Evolutionary conservation across 2,888 invertebrate species (phyloP), one percentile per base, ranked within the genome.

Genomic region (Drosophila tanythrix): DNA sequence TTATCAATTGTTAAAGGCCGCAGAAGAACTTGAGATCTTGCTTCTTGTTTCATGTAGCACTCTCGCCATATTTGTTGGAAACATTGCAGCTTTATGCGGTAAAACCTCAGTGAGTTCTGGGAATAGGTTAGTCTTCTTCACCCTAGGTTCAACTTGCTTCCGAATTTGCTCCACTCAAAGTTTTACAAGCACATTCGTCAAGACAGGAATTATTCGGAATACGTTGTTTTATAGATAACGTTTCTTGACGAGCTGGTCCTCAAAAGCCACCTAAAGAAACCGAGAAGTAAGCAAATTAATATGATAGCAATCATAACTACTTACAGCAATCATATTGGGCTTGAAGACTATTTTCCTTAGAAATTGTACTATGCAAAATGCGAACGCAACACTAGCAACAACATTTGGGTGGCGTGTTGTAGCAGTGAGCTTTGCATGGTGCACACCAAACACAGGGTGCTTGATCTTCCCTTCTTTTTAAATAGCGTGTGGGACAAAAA

Each of bases 391-490:
- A 21, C 31, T 68, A 68, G 51, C 68, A 68, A 31, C 74, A 57
- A 11, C 43, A 29, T 36, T 62, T 52, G 31, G 69, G 15, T 29
- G 51, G 50, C 2, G 52, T 60, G 36, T 60, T 60, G 52, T 80
- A 91, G 77, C 91, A 91, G 69, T 91, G 87, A 70, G 79, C 81
- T 58, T 89, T 91, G n/a, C 46, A 46, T 8, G 25, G 46, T 25
- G 46, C 46, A 46, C 46, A 46, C 46, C 46, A 46, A 46, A 46
- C 46, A 46, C 46, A 46, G 25, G 46, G 46, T 25, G 46, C 67
- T 74, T 63, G 81, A 29, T 82, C 90, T 81, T 64, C 46, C 1
- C 46, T 90, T 76, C 62, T 51, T 40, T 74, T 76, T 8, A 90
- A 72, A 58, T 90, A 90, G 60, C 46, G 46, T 15, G 46, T 8